phyloP scores from a whole-genome alignment of 2,797 vertebrate genomes.

The Microtus agrestis region DNA sequence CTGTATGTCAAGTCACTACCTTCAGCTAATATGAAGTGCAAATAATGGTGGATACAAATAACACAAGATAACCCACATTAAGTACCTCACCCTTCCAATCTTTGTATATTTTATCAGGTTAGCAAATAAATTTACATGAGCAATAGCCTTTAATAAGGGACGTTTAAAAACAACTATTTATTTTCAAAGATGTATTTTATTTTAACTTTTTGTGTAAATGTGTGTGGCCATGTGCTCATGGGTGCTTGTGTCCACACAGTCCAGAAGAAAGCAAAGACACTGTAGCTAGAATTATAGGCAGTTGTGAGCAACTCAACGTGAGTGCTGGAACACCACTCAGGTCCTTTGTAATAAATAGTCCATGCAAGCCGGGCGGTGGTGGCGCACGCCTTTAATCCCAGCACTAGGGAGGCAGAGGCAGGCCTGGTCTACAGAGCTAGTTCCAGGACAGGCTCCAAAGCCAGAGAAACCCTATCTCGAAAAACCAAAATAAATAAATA shows the following conservation, averaged over 20 bases:
- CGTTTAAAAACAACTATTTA: constrained; percentile 48
- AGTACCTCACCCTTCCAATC: constrained; percentile 23
- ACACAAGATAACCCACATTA: not conserved
- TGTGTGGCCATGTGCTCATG: not conserved
- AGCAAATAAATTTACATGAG: not conserved
- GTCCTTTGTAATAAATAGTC: not conserved
- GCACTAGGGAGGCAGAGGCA: too few species aligned
- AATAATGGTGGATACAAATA: not conserved
- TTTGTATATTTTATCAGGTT: not conserved
- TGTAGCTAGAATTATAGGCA: not conserved
- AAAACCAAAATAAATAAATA: too few species aligned
- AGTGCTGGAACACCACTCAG: not conserved
- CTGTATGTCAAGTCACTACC: not conserved
- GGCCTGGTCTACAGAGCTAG: too few species aligned
- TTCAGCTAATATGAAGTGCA: constrained; percentile 7
- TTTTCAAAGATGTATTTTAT: not conserved
- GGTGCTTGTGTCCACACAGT: not conserved
- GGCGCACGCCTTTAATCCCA: too few species aligned
- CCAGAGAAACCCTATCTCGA: too few species aligned
- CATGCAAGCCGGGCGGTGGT: too few species aligned
- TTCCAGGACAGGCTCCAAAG: too few species aligned
- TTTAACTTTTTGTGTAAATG: not conserved
- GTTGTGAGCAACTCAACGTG: not conserved
- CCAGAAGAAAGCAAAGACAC: not conserved
- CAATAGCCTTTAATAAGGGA: not conserved